These are phyloP conservation scores for Meghimatium bilineatum DNA, from an alignment of 2,888 invertebrate species.

Conservation along the genomic window DNA sequence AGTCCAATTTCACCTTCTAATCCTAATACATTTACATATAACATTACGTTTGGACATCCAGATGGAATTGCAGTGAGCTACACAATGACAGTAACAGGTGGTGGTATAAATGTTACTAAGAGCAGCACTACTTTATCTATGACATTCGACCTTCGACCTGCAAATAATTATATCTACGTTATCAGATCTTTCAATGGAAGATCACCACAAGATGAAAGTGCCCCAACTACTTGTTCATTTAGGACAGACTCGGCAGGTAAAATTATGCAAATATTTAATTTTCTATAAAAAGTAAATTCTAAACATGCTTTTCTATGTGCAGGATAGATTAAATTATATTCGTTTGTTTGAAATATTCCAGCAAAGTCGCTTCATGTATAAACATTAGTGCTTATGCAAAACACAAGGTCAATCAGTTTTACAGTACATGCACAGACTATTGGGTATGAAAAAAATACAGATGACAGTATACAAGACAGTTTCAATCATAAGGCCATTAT, in stretches of 20 bases:
- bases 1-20: not conserved
- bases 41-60: not conserved
- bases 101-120: not conserved
- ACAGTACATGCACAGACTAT: too few species aligned
- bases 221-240: not conserved
- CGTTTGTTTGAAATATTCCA: too few species aligned
- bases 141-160: not conserved
- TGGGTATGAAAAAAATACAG: too few species aligned
- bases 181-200: not conserved
- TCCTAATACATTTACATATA: not conserved
- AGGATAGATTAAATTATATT: too few species aligned
- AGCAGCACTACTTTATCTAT: not conserved
- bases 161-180: not conserved
- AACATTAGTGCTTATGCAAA: too few species aligned
- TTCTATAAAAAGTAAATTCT: not conserved
- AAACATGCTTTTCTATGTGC: not conserved
- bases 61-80: not conserved
- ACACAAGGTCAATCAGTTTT: too few species aligned
- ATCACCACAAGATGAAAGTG: not conserved
- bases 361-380: too few species aligned
- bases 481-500: too few species aligned
- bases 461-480: too few species aligned
- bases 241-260: not conserved
- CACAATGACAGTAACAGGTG: not conserved
- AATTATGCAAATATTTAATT: too few species aligned